Evolutionary conservation across 2,888 invertebrate species (phyloP).

Genomic region (Ecliptopera silaceata): DNA sequence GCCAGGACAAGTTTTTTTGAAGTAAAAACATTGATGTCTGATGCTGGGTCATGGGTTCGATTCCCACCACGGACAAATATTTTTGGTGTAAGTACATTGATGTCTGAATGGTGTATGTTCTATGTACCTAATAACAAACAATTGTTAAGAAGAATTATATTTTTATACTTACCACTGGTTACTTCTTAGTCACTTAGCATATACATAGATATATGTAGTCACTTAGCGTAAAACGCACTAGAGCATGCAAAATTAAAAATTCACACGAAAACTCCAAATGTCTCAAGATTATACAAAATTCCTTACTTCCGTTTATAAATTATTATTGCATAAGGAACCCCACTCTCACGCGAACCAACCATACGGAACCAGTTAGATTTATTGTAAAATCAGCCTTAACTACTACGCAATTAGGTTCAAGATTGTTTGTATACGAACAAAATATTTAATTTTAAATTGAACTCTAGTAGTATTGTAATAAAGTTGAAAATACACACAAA

Average conservation of each 20-base stretch:
- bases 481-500: neutral
- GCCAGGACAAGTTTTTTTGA: no score
- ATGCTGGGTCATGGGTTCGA: no score
- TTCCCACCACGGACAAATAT: no score
- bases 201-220: no score
- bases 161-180: no score
- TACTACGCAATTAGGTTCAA: neutral
- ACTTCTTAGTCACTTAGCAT: no score
- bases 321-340: slow-evolving; percentile 37
- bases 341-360: slow-evolving; percentile 55
- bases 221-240: neutral
- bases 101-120: no score
- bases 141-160: no score
- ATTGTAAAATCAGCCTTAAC: slow-evolving; percentile 1
- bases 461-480: neutral
- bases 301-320: slow-evolving; percentile 43
- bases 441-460: neutral
- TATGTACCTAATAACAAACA: no score
- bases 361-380: slow-evolving; percentile 52
- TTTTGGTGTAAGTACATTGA: no score
- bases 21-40: no score
- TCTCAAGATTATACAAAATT: slow-evolving; percentile 41
- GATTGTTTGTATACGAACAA: neutral
- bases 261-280: slow-evolving; percentile 11
- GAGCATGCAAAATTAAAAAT: neutral